Conservation (phyloP, 2,888 invertebrate genomes). For the Sphecodes monilicornis region DNA sequence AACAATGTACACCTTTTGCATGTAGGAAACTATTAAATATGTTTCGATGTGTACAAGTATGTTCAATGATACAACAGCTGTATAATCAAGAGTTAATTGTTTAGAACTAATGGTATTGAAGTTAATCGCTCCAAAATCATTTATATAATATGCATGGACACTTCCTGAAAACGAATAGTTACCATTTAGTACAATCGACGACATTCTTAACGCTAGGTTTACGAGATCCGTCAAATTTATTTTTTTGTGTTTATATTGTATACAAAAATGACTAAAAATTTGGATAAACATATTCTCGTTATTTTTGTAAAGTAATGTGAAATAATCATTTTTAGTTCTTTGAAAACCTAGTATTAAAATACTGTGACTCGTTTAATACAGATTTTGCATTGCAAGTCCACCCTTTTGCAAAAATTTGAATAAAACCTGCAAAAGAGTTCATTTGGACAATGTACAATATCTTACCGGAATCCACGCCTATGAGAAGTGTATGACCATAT, state of each 20-base stretch:
- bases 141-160: constrained; percentile 69
- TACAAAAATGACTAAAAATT: too few species aligned
- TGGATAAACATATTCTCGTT: too few species aligned
- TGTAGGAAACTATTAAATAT: constrained; percentile 71
- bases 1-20: constrained; percentile 63
- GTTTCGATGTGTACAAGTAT: constrained; percentile 67
- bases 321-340: too few species aligned
- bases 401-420: too few species aligned
- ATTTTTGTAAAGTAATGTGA: too few species aligned
- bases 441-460: neutral
- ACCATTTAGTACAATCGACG: constrained; percentile 18
- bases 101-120: constrained; percentile 65
- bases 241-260: too few species aligned
- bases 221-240: too few species aligned
- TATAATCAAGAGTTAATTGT: constrained; percentile 62
- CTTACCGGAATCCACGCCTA: constrained; percentile 77
- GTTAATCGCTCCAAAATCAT: constrained; percentile 70
- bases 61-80: constrained; percentile 73
- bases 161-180: constrained; percentile 68
- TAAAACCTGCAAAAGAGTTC: too few species aligned
- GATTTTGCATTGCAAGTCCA: too few species aligned
- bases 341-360: too few species aligned
- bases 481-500: constrained; percentile 69
- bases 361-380: neutral
- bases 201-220: neutral